Percentiles rank a stretch among this genome's conserved stretches.
These are phyloP conservation scores for Phylloscopus trochilus DNA, from an alignment of 2,113 vertebrate genomes.

Conservation along the genomic window DNA sequence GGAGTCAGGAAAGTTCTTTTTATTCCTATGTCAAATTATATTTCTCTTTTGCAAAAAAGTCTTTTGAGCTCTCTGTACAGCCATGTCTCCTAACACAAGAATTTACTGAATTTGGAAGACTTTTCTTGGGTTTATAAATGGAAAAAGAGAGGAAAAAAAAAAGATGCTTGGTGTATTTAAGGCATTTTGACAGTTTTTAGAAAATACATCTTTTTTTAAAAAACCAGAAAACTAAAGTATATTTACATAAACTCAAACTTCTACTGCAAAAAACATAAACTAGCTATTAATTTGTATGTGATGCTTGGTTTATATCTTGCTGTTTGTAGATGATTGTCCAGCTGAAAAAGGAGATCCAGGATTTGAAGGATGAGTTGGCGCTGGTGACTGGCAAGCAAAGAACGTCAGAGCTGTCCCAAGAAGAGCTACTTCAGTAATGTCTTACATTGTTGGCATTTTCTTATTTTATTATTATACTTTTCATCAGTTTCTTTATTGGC, in stretches of 20 bases:
- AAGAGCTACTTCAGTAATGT: slow-evolving; percentile 83
- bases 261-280: background rate
- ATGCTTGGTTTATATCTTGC: slow-evolving; percentile 8
- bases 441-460: background rate
- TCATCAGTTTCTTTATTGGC: slow-evolving; percentile 27
- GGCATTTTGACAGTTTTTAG: background rate
- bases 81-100: background rate
- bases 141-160: background rate
- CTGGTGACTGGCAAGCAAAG: slow-evolving; percentile 83
- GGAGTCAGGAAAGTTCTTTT: background rate
- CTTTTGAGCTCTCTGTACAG: background rate
- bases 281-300: background rate
- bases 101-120: background rate
- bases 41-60: background rate
- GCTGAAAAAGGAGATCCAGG: slow-evolving; percentile 86
- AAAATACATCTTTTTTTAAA: background rate
- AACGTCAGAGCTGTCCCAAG: slow-evolving; percentile 77
- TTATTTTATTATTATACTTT: background rate
- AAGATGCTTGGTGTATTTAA: background rate
- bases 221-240: background rate
- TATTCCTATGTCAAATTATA: background rate
- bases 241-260: background rate
- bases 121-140: background rate
- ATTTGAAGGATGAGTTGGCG: slow-evolving; percentile 85
- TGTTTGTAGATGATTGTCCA: slow-evolving; percentile 80